A percentile compares a stretch with the other conserved stretches of the same genome.
Evolutionary conservation across 1,140 invertebrate species (phyloP).

Genomic region (Proales similis): DNA sequence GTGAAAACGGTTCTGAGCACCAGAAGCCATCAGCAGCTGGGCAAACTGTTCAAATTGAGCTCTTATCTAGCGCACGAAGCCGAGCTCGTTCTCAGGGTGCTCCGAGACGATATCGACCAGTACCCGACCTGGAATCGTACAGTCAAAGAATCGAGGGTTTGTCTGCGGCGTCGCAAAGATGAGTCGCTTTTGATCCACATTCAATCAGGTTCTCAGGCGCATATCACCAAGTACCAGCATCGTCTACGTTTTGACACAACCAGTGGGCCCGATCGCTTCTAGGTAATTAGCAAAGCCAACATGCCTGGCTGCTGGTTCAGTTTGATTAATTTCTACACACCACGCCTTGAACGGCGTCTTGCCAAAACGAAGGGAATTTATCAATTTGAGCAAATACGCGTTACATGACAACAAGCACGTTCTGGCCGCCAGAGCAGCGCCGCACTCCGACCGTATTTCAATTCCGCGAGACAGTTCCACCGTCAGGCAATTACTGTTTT

Average conservation of each 20-base stretch:
- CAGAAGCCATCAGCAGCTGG: not conserved
- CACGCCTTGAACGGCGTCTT: no score
- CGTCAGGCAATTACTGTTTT: no score
- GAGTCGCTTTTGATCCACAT: no score
- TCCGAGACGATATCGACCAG: conserved; percentile 19
- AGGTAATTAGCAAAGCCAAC: no score
- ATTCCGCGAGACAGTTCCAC: no score
- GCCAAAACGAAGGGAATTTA: conserved; percentile 19
- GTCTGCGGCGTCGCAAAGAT: not conserved
- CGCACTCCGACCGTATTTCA: no score
- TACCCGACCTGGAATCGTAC: conserved; percentile 14
- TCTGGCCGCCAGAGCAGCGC: conserved; percentile 2
- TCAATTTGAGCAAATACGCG: conserved; percentile 11
- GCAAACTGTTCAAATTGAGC: conserved; percentile 23
- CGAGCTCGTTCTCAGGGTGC: conserved; percentile 5
- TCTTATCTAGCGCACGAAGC: not conserved
- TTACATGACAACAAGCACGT: conserved; percentile 15
- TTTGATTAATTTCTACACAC: no score
- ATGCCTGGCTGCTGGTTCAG: no score
- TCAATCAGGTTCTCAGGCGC: no score
- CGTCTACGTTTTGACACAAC: no score
- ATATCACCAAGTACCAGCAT: no score
- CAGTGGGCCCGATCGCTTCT: no score
- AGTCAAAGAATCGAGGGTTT: conserved; percentile 1
- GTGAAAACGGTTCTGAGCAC: conserved; percentile 1